Evolutionary conservation across 1,140 invertebrate species (phyloP).

Genomic region (Ylistrum balloti): DNA sequence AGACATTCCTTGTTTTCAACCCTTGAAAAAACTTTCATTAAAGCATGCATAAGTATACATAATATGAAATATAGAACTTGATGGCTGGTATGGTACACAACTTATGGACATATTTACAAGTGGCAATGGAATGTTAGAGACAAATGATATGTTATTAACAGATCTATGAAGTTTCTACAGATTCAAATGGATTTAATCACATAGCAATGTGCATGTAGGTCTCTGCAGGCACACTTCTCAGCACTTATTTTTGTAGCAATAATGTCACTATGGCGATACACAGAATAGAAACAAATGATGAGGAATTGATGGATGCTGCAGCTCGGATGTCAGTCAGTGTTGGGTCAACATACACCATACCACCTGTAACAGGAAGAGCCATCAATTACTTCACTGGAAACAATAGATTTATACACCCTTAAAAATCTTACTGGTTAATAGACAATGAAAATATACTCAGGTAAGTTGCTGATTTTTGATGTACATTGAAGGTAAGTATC

Average conservation of each 20-base stretch:
- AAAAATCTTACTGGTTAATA: too few species aligned
- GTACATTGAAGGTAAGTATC: too few species aligned
- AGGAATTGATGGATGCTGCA: neutral
- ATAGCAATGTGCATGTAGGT: neutral
- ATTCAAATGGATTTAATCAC: neutral
- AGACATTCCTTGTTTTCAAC: too few species aligned
- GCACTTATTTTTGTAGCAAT: neutral
- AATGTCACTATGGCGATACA: slow-evolving; percentile 9
- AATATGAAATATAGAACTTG: too few species aligned
- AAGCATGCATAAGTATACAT: too few species aligned
- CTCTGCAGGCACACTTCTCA: neutral
- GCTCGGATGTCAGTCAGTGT: slow-evolving; percentile 52
- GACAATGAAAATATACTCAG: too few species aligned
- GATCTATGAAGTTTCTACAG: neutral
- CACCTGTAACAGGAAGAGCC: slow-evolving; percentile 48
- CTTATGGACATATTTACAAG: too few species aligned
- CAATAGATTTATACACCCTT: too few species aligned
- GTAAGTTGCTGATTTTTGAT: too few species aligned
- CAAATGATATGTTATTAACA: neutral
- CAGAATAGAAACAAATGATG: neutral
- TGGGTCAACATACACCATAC: slow-evolving; percentile 49
- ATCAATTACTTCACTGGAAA: neutral
- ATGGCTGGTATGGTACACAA: too few species aligned
- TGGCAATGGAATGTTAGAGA: too few species aligned
- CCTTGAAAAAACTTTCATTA: too few species aligned